Base-by-base conservation (phyloP, 2,113 vertebrate species). In the Protomyctophum bolini region DNA sequence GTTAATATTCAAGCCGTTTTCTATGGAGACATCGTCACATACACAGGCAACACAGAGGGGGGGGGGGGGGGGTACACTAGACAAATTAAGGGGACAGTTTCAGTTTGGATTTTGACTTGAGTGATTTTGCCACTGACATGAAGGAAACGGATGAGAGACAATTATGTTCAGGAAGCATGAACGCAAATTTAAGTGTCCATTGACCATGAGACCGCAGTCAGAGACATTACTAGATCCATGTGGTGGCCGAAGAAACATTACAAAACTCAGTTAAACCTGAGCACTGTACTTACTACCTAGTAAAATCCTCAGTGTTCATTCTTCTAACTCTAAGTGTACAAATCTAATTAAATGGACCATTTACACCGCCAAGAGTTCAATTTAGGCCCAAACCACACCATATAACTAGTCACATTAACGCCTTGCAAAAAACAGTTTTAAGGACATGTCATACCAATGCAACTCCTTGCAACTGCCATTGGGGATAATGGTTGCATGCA, bases 261-360 rank as follows among this genome's bases (percentile, higher is more conserved):
- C 52, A 76, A 82, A 82, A 81, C 85, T 72, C 86, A 84, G 84
- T 87, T 86, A 82, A 87, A 90, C 85, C 84, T 80, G 86, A 88
- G 86, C 68, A 12, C 63, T 57, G 81, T 71, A 83, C 33, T 3
- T 4, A 41, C 3, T 41, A 41, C 33, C 33, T 4, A 41, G 33
- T 41, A 41, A 41, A 41, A 41, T 41, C 33, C 3, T 41, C 33
- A 41, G 33, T 41, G 33, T 41, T 41, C 33, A 41, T 41, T 41
- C 33, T 33, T 33, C 33, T 41, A 41, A 41, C 33, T 41, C 33
- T 0, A 41, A 41, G 33, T 41, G 33, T 41, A 41, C 33, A 41
- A 41, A 41, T 41, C 33, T 41, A 41, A 41, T 6, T 2, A 41
- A 41, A 41, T 41, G 33, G 33, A 41, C 33, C 33, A 41, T 41